Evolutionary conservation across 2,113 vertebrate genomes (phyloP).

Genomic region (Melospiza melodia): DNA sequence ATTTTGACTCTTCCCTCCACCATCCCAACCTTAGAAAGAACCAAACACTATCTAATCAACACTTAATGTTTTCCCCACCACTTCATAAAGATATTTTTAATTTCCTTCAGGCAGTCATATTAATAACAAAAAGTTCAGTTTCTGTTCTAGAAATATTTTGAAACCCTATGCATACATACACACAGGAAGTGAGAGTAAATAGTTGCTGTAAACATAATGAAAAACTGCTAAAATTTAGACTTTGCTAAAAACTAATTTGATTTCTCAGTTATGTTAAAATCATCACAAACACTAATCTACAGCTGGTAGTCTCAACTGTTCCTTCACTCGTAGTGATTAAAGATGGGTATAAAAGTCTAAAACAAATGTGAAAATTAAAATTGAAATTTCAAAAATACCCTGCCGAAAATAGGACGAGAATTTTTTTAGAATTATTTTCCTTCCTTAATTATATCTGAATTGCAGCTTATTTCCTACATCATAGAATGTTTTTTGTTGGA

Average conservation of each 20-base stretch:
- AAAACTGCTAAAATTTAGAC: constrained; percentile 35
- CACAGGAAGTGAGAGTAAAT: constrained; percentile 17
- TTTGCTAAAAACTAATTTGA: constrained; percentile 38
- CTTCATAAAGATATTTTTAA: neutral
- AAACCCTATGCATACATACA: neutral
- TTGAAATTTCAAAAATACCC: neutral
- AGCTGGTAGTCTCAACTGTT: constrained; percentile 37
- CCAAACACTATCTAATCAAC: neutral
- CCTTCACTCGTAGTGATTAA: neutral
- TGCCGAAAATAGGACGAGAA: neutral
- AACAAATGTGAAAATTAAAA: neutral
- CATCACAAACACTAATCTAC: constrained; percentile 37
- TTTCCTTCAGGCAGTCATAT: neutral
- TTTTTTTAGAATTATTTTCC: neutral
- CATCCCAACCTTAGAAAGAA: neutral
- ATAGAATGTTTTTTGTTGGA: neutral
- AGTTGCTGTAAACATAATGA: constrained; percentile 11
- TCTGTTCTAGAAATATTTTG: constrained; percentile 3
- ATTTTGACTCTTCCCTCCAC: neutral
- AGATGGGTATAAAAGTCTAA: neutral
- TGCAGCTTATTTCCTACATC: neutral
- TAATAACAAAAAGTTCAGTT: neutral
- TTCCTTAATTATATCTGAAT: neutral
- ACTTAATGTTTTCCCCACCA: neutral
- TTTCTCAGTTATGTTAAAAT: constrained; percentile 38